Conservation (phyloP, 2,113 vertebrate genomes). For the Pagrus major region DNA sequence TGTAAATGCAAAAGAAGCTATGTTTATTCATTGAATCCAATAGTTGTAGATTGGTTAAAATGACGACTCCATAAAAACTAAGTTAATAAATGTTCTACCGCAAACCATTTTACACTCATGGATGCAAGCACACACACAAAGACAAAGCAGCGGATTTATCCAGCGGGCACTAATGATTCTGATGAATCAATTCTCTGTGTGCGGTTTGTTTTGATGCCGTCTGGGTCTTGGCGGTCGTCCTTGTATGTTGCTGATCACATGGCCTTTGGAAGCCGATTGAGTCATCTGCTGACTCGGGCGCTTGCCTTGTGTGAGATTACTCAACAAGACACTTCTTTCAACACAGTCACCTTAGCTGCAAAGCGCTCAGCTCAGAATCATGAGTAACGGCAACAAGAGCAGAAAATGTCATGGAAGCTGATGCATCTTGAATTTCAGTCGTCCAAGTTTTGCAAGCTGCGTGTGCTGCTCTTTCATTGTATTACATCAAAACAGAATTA, state of each 20-base stretch:
- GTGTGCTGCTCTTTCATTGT: background rate
- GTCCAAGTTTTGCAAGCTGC: background rate
- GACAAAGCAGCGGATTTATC: background rate
- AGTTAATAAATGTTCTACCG: background rate
- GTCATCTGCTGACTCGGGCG: slow-evolving; percentile 49
- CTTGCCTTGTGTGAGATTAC: slow-evolving; percentile 30
- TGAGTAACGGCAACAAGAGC: background rate
- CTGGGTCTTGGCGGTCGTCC: slow-evolving; percentile 8
- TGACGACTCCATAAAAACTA: too few species aligned
- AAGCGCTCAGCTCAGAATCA: background rate
- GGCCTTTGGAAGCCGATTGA: slow-evolving; percentile 33
- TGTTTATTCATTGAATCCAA: background rate
- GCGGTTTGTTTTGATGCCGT: slow-evolving; percentile 19
- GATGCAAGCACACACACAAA: slow-evolving; percentile 3
- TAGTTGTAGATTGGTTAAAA: background rate
- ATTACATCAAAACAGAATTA: background rate
- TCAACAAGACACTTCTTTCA: slow-evolving; percentile 37
- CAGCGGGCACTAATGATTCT: slow-evolving; percentile 1
- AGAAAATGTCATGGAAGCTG: background rate
- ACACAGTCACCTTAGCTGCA: background rate
- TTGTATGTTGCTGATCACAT: slow-evolving; percentile 29
- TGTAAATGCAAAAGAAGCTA: background rate
- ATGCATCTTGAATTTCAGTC: background rate
- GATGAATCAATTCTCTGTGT: slow-evolving; percentile 19
- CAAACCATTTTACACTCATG: background rate